Evolutionary conservation across 2,113 vertebrate species (phyloP).

Genomic region (Zosterops pallidus): DNA sequence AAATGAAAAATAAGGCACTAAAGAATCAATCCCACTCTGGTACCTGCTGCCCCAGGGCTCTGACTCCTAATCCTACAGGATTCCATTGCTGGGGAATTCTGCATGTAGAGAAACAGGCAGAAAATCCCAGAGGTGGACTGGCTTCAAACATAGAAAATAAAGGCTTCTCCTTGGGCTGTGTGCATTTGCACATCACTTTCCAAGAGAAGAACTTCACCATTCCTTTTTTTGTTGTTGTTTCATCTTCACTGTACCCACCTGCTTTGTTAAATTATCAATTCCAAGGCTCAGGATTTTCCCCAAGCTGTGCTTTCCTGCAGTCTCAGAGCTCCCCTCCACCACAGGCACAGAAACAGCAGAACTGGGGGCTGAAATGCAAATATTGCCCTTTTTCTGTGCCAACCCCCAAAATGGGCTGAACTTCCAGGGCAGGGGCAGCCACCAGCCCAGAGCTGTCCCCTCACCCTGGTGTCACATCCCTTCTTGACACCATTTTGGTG

Average conservation of each 20-base stretch:
- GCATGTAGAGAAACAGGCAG: background rate
- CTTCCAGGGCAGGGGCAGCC: background rate
- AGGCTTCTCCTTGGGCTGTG: background rate
- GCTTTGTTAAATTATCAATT: background rate
- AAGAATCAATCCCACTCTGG: background rate
- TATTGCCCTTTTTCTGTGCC: background rate
- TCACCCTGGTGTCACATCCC: background rate
- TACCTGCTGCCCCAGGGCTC: background rate
- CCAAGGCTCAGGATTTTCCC: background rate
- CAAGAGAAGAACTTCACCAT: background rate
- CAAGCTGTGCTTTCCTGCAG: background rate
- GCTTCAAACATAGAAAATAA: background rate
- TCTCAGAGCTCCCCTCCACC: background rate
- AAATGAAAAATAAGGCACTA: background rate
- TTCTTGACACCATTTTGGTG: background rate
- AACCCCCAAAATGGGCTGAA: background rate
- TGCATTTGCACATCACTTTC: background rate
- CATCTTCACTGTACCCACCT: background rate
- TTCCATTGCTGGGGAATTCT: background rate
- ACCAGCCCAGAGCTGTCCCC: background rate
- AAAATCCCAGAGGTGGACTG: background rate
- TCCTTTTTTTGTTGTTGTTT: background rate
- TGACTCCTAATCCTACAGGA: background rate
- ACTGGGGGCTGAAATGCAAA: background rate
- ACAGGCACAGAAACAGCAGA: background rate